phyloP scores from a whole-genome alignment of 30 jellyfish, hydroid and myxozoan genomes.

The Cassiopea andromeda region DNA sequence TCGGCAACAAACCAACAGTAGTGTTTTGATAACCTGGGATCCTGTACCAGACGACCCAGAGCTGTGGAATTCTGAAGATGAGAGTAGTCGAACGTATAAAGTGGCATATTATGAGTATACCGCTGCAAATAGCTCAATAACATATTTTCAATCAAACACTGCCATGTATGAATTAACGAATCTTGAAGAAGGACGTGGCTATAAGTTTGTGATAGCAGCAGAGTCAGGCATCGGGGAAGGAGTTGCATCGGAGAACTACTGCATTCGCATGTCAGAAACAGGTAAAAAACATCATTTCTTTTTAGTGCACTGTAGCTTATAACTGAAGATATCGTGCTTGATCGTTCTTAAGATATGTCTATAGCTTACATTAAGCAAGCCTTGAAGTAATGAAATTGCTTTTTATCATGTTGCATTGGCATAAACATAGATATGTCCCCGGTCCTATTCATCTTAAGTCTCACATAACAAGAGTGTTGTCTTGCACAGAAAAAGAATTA shows the following conservation, averaged over 20 bases:
- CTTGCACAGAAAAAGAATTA: no score
- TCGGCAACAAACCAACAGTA: neutral
- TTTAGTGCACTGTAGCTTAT: no score
- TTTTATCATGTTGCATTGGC: no score
- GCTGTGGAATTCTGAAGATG: constrained; percentile 6
- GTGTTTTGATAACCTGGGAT: neutral
- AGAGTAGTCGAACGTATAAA: neutral
- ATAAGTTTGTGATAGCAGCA: constrained; percentile 13
- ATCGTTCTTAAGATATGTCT: no score
- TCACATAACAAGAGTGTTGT: no score
- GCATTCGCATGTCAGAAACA: constrained; percentile 14
- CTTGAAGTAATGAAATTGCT: no score
- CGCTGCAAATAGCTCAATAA: neutral
- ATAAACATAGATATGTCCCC: no score
- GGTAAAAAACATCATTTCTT: neutral
- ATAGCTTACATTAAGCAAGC: no score
- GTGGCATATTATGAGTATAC: constrained; percentile 2
- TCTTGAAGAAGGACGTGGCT: constrained; percentile 28
- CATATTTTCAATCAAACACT: neutral
- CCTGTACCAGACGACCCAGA: constrained; percentile 27
- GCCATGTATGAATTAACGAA: neutral
- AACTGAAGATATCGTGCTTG: no score
- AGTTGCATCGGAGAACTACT: neutral
- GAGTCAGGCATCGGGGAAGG: neutral
- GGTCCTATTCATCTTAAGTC: no score